Base-by-base conservation (phyloP, 2,113 vertebrate genomes). In the Laticauda colubrina region DNA sequence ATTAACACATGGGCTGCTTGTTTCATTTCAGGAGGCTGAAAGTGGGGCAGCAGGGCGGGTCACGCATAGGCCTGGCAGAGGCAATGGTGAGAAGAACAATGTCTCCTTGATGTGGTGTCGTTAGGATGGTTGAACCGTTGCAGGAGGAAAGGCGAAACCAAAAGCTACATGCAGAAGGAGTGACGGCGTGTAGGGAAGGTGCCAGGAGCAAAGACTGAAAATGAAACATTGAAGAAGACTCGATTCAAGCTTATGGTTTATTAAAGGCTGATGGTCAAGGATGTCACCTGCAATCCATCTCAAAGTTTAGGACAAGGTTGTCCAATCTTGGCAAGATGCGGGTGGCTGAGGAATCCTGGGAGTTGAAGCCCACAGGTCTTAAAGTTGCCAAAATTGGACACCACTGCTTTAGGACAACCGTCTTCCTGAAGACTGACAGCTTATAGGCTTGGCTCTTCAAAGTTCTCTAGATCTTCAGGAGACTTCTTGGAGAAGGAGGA, bases 1-100 rank as follows among this genome's bases (percentile, higher is more conserved):
- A 94, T 94, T 94, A 94, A 92, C 91, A 88, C 21, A 15, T 8
- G 39, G 93, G 81, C 88, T 23, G 55, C 75, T 92, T 2, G 5
- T 75, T 89, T 94, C 85, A 39, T 88, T 48, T 11, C 91, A 5
- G 51, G 57, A 39, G 55, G 51, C 9, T 3, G 57, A 69, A 75
- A 14, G 43, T 48, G 55, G 59, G 55, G 34, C 48, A 39, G 24
- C 14, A 1, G 8, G 54, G 61, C 51, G 48, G 18, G 54, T 2
- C 21, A 26, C 4, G 0, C 45, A 90, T 29, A 34, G 43, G 54
- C 20, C 29, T 29, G 88, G 24, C n/a, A 2, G 11, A 64, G 48
- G 51, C 86, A 94, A 92, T 23, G 9, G 53, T 18, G 23, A 89
- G 88, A 23, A 51, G 81, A 69, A 86, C 59, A 18, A 53, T n/a